Evolutionary conservation across 2,113 vertebrate genomes (phyloP), one percentile per base, ranked within the genome.

Genomic region (Emberiza fucata): DNA sequence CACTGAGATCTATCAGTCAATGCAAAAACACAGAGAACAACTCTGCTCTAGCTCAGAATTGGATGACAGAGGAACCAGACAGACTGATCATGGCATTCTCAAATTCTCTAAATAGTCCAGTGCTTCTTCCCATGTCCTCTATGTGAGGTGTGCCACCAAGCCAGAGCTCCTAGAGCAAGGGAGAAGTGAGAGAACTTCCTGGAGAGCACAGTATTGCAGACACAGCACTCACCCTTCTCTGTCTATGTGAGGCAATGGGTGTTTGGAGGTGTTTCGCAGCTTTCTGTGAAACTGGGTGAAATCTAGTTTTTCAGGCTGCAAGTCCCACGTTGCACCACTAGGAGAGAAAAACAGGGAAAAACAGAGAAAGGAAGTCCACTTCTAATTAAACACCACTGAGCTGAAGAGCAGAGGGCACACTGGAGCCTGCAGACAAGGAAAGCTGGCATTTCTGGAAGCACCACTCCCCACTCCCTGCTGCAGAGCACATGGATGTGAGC

Each of bases 221-320:
- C 12, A n/a, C 0, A 5, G 47, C 35, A 72, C 98, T 98, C 98
- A 99, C 99, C 99, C 99, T 97, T 99, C 99, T 89, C 98, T 97
- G 98, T 99, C 98, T 61, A 99, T 99, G 97, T 99, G 99, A 14
- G 99, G 99, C 95, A 99, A 97, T 0, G 97, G 92, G 86, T 98
- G 99, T 97, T 99, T 99, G 82, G 99, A 98, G 29, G 98, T 96
- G 89, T 98, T 99, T 65, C 98, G 94, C 56, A 98, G 97, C 96
- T 99, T 99, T 88, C 98, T 98, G 94, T 99, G 99, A 92, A 99
- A 99, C 77, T 99, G 99, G 23, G 98, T 98, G 97, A 99, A 99
- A 97, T 99, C 99, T 95, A 99, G 97, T 97, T 99, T 99, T 96
- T 99, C 99, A 7, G 99, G 99, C 95, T 99, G 99, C 86, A 99